phyloP scores from a whole-genome alignment of 2,888 invertebrate species.

The Drosophila maculinotata region DNA sequence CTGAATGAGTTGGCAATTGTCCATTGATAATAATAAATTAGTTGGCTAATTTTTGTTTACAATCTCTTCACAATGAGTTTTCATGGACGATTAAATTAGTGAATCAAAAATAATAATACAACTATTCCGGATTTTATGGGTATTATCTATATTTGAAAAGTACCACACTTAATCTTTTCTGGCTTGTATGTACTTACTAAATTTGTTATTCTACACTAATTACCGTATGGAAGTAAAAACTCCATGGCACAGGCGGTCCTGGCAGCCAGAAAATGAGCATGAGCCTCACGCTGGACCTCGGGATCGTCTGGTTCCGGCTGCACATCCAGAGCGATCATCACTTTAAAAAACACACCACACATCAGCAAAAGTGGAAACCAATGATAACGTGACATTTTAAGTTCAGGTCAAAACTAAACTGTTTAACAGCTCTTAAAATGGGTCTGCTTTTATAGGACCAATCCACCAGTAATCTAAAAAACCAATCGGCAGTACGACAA shows the following conservation, averaged over 20 bases:
- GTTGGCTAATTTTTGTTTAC: not conserved
- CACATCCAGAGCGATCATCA: conserved; percentile 31
- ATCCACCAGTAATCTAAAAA: not conserved
- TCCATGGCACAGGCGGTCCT: conserved; percentile 54
- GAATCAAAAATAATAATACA: not conserved
- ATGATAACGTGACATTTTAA: conserved; percentile 32
- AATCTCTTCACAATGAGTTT: not conserved
- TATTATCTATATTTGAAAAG: not conserved
- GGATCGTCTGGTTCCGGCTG: conserved; percentile 42
- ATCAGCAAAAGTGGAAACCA: conserved; percentile 13
- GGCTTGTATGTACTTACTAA: too few species aligned
- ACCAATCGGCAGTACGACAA: not conserved
- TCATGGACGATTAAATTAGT: too few species aligned
- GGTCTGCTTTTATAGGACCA: conserved; percentile 22
- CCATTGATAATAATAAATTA: not conserved
- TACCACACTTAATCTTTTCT: not conserved
- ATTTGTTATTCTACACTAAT: not conserved
- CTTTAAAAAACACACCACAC: not conserved
- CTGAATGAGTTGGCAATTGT: conserved; percentile 4
- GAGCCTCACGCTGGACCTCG: conserved; percentile 46
- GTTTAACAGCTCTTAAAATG: not conserved
- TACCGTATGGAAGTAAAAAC: conserved; percentile 57
- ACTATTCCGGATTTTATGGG: not conserved
- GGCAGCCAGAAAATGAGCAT: conserved; percentile 38
- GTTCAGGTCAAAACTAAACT: not conserved